Base-by-base conservation (phyloP, 2,797 vertebrate species). In the Morus bassanus region DNA sequence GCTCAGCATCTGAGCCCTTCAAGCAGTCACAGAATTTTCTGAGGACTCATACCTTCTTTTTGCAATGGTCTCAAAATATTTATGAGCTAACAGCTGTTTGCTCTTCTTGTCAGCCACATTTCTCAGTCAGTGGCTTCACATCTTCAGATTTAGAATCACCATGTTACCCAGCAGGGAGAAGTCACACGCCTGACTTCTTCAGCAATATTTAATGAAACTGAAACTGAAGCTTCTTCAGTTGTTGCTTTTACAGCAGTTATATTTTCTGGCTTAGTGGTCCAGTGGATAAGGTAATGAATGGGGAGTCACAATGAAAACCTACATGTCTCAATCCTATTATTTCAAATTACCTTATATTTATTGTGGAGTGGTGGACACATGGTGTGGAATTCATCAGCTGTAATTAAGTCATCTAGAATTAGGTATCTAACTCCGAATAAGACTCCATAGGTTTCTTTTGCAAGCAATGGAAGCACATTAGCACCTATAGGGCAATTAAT, bases 171-270 rank as follows among this genome's bases (percentile, higher is more conserved):
- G 56, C 60, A 92, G 59, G 69, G 43, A 92, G 70, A 87, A 88
- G 22, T 41, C 46, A 63, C 61, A 80, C 0, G 3, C 45, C 27
- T 81, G 78, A 89, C 35, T 89, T 83, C 70, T 91, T 91, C 82
- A 80, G 45, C 14, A 91, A 31, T 77, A 91, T 54, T 89, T 83
- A 88, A 77, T 77, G 79, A 82, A 95, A 93, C 22, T 84, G 69
- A 83, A 91, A 74, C 27, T 39, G 54, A 65, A 90, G 31, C 18
- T 80, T 85, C 53, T 91, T 94, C 81, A 67, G 14, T 59, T 73
- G 25, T 56, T 64, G 18, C 50, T 91, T 93, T 96, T 87, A 87
- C 25, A 80, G 48, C 30, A 46, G 37, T 41, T 76, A 53, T 10
- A 27, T 89, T 89, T 91, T 91, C 72, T 88, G 48, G 45, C 41